phyloP scores from a whole-genome alignment of 2,797 vertebrate species.

The Gymnoscopelus braueri region DNA sequence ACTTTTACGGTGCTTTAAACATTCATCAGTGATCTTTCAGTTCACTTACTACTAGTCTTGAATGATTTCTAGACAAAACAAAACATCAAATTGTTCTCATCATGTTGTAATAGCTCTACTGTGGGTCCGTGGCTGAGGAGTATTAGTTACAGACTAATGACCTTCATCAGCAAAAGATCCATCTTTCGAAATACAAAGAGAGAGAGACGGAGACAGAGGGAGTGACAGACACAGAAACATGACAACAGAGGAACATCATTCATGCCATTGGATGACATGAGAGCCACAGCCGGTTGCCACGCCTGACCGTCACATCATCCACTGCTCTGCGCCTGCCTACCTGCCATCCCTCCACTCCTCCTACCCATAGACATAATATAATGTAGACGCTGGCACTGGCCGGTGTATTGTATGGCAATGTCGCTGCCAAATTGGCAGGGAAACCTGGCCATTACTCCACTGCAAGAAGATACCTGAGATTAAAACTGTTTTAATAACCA shows the following conservation, averaged over 20 bases:
- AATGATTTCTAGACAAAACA: too few relatives aligned
- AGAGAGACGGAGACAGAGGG: conserved; percentile 1
- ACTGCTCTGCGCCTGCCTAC: too few relatives aligned
- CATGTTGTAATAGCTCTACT: background rate
- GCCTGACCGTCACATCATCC: conserved; percentile 46
- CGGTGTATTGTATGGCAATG: too few relatives aligned
- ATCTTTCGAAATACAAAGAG: conserved; percentile 25
- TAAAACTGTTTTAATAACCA: too few relatives aligned
- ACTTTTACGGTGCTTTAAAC: too few relatives aligned
- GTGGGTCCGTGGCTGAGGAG: conserved; percentile 3
- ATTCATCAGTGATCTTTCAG: too few relatives aligned
- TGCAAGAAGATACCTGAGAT: too few relatives aligned
- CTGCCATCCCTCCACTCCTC: conserved; percentile 24
- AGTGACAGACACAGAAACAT: background rate
- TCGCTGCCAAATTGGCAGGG: too few relatives aligned
- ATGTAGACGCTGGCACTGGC: too few relatives aligned
- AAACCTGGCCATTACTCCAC: too few relatives aligned
- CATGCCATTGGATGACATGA: conserved; percentile 15
- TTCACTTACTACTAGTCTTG: too few relatives aligned
- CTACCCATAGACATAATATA: conserved; percentile 10
- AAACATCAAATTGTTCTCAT: too few relatives aligned
- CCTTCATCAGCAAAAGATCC: conserved; percentile 19
- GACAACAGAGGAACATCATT: conserved; percentile 23
- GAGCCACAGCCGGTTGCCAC: conserved; percentile 32
- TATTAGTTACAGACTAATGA: conserved; percentile 47